Evolutionary conservation across 2,797 vertebrate genomes (phyloP), one percentile per base, ranked within the genome.

Genomic region (Myotis pilosus): DNA sequence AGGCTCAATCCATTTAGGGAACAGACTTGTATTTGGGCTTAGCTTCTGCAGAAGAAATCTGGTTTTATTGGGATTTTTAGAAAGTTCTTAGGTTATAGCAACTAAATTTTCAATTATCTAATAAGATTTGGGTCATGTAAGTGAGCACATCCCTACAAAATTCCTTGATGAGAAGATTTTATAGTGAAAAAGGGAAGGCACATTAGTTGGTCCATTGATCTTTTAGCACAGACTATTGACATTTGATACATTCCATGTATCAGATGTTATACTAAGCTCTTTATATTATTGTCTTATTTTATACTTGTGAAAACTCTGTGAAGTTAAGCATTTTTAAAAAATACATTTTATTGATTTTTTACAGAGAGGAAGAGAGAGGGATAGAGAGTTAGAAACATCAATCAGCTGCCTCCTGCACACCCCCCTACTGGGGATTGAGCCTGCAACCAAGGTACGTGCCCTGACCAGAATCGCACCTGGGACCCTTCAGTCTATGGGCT

Each of bases 241-340:
- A 60, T 62, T 86, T 89, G 11, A 80, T 87, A 64, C 28, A 22
- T 89, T 88, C 72, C 15, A 79, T 53, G 22, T 92, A 47, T 55
- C 30, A 91, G 44, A 74, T 89, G 25, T 76, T 68, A 87, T 95
- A 9, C 22, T 55, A 64, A 19, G 15, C 47, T 89, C 30, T 76
- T 93, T 93, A 71, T 53, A 28, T 71, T 92, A 19, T 62, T 85
- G 64, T 83, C 82, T 88, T 88, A 36, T 83, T 89, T 91, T 80
- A 38, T 84, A n/a, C 23, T 88, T 79, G 3, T 71, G 28, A 84
- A 83, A 91, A 89, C 20, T 72, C 72, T 66, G 69, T 82, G 38
- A 95, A 94, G 60, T 84, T 95, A 95, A 84, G 19, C 28, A 78
- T 82, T 81, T 60, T 0, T 78, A 94, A 96, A 94, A 68, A 62